These are phyloP conservation scores for Hesperophylax magnus DNA, from an alignment of 1,140 invertebrate species.

Conservation along the genomic window DNA sequence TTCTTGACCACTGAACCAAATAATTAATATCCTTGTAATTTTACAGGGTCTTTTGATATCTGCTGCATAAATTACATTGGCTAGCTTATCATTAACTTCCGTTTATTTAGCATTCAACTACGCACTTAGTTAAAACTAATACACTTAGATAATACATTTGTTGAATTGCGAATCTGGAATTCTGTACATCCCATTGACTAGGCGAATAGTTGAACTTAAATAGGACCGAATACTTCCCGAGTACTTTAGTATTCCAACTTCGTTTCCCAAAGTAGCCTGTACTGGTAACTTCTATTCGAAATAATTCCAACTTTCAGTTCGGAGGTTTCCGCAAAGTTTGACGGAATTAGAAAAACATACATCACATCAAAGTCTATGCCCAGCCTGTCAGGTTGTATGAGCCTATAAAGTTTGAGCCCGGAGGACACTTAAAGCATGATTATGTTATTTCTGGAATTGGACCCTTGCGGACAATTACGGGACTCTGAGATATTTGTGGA, in stretches of 20 bases:
- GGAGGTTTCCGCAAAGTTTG: constrained; percentile 21
- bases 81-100: no score
- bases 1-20: no score
- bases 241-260: constrained; percentile 18
- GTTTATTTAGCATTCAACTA: no score
- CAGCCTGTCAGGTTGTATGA: neutral
- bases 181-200: constrained; percentile 10
- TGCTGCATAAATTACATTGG: no score
- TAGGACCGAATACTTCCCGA: constrained; percentile 19
- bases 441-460: neutral
- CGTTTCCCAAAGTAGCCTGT: constrained; percentile 1
- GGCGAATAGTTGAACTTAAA: constrained; percentile 23
- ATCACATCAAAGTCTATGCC: neutral
- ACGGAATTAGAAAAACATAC: constrained; percentile 9
- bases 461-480: neutral
- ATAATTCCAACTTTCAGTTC: neutral
- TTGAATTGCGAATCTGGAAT: constrained; percentile 6
- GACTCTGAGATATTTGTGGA: no score
- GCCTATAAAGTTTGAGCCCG: neutral
- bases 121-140: no score
- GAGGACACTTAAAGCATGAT: neutral
- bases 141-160: no score
- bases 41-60: no score
- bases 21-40: no score
- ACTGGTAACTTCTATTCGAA: neutral